These are phyloP conservation scores for Stegastes partitus DNA, from an alignment of 2,113 vertebrate species.

Conservation along the genomic window DNA sequence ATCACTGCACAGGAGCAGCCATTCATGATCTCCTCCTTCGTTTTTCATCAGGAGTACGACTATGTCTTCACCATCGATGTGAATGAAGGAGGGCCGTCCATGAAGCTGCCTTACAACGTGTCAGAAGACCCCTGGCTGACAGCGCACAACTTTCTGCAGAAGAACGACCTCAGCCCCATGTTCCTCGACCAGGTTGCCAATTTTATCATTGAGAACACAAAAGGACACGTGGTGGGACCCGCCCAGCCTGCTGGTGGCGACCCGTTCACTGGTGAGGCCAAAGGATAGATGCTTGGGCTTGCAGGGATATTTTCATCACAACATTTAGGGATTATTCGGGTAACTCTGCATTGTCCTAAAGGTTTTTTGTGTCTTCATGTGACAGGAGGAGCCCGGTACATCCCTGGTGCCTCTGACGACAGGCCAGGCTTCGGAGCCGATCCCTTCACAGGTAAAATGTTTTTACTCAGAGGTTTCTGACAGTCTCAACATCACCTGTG, in stretches of 20 bases:
- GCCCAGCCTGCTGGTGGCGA: slow-evolving; percentile 85
- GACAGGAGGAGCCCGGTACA: slow-evolving; percentile 84
- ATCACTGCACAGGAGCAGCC: accelerated
- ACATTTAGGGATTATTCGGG: neutral
- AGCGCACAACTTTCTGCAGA: slow-evolving; percentile 96
- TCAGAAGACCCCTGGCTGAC: slow-evolving; percentile 95
- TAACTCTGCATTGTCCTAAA: neutral
- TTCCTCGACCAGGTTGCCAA: slow-evolving; percentile 99
- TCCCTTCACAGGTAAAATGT: slow-evolving; percentile 84
- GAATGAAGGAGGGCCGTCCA: slow-evolving; percentile 94
- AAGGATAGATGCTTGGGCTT: neutral
- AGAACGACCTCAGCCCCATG: slow-evolving; percentile 95
- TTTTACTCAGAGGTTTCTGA: neutral
- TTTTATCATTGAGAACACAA: slow-evolving; percentile 98
- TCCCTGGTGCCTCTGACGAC: slow-evolving; percentile 76
- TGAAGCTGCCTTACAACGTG: slow-evolving; percentile 95
- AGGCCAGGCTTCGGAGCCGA: slow-evolving; percentile 73
- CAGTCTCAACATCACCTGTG: neutral
- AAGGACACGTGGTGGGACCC: slow-evolving; percentile 89
- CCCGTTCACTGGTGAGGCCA: slow-evolving; percentile 93
- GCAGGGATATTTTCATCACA: no score
- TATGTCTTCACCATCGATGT: slow-evolving; percentile 98
- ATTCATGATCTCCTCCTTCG: neutral
- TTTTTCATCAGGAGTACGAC: slow-evolving; percentile 98
- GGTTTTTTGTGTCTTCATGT: neutral